Conservation (phyloP, 2,113 vertebrate species). For the Prunella fulvescens region DNA sequence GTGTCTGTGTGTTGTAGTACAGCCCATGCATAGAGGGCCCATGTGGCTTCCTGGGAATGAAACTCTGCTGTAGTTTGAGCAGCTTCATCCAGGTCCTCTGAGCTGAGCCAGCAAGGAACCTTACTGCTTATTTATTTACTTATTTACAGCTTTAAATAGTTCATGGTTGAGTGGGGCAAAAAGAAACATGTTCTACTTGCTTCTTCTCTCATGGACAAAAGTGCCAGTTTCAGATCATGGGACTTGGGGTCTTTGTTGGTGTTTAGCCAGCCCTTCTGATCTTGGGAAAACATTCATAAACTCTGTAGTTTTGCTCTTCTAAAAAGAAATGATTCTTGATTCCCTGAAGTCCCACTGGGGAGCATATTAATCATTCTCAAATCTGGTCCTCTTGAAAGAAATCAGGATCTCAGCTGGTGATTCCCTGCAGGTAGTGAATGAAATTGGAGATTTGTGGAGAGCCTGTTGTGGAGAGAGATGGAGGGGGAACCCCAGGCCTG, state of each 20-base stretch:
- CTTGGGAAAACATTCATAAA: not conserved
- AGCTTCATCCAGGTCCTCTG: not conserved
- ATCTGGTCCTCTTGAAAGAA: not conserved
- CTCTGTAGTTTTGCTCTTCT: not conserved
- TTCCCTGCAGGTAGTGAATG: not conserved
- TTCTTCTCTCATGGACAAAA: not conserved
- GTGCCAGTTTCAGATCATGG: not conserved
- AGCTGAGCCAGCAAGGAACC: not conserved
- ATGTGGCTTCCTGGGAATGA: not conserved
- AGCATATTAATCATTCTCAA: not conserved
- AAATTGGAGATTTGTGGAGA: not conserved
- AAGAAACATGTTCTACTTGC: not conserved
- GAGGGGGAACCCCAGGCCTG: not conserved
- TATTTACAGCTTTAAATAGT: slow-evolving; percentile 13
- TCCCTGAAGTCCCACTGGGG: not conserved
- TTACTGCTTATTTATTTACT: slow-evolving; percentile 26
- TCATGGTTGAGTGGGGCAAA: not conserved
- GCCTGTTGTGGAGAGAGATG: not conserved
- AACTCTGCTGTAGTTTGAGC: accelerated
- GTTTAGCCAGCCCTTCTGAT: not conserved
- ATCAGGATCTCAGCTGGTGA: not conserved
- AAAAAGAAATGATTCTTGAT: not conserved
- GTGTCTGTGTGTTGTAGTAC: not conserved
- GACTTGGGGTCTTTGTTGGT: not conserved
- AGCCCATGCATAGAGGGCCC: not conserved